Conservation (phyloP, 2,797 vertebrate species). For the Cyprinodon diabolis region DNA sequence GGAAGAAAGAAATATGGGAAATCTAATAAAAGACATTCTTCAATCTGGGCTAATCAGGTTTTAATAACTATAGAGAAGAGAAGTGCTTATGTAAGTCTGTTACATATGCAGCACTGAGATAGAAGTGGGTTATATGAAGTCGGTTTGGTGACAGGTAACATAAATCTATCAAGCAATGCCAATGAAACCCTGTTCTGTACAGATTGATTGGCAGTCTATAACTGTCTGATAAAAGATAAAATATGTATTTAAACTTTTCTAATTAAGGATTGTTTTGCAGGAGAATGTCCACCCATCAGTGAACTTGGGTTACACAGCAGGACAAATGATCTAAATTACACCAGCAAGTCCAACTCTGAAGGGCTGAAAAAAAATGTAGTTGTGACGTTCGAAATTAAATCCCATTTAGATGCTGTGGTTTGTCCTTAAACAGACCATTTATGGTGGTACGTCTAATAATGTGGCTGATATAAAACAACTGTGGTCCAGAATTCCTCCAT, state of each 20-base stretch:
- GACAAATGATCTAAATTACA: background rate
- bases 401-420: too few species aligned
- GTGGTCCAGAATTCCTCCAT: too few species aligned
- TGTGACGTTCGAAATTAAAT: too few species aligned
- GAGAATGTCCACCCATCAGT: background rate
- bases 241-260: background rate
- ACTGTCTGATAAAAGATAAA: background rate
- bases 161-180: background rate
- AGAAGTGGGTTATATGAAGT: conserved; percentile 7
- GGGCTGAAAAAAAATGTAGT: background rate
- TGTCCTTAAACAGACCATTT: too few species aligned
- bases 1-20: conserved; percentile 52
- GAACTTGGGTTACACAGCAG: background rate
- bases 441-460: too few species aligned
- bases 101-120: conserved; percentile 1
- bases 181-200: background rate
- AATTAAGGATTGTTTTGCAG: background rate
- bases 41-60: conserved; percentile 26
- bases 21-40: conserved; percentile 53
- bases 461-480: too few species aligned
- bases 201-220: background rate
- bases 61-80: conserved; percentile 28
- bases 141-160: background rate
- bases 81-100: conserved; percentile 3
- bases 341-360: background rate